Evolutionary conservation across 2,113 vertebrate species (phyloP).

Genomic region (Atherinomorus stipes): DNA sequence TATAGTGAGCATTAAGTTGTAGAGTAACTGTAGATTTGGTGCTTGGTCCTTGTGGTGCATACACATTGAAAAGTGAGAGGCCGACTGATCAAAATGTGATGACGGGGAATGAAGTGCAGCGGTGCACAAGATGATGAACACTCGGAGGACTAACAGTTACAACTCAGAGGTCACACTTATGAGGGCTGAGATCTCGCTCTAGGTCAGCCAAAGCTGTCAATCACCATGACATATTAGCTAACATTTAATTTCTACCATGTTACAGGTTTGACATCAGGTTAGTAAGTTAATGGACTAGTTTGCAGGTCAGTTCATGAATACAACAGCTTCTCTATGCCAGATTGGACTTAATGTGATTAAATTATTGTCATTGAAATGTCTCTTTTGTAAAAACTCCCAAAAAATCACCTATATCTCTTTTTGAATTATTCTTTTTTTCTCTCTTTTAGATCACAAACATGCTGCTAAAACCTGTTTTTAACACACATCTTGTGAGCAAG

Average conservation of each 20-base stretch:
- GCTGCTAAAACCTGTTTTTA: no score
- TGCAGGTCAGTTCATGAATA: neutral
- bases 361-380: no score
- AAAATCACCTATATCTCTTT: no score
- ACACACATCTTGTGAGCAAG: no score
- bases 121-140: neutral
- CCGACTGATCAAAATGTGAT: neutral
- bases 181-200: neutral
- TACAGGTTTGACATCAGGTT: constrained; percentile 1
- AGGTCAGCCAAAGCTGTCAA: neutral
- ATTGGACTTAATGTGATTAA: neutral
- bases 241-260: neutral
- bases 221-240: constrained; percentile 12
- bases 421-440: no score
- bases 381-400: no score
- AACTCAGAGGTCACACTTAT: neutral
- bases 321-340: neutral
- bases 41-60: neutral
- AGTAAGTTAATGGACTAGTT: constrained; percentile 8
- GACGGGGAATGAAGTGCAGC: neutral
- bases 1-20: neutral
- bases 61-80: neutral
- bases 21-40: neutral
- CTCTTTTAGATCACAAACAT: no score
- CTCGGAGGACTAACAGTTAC: neutral